Percentiles rank a stretch among this genome's conserved stretches.
These are phyloP conservation scores for Bos taurus DNA, from an alignment of 2,113 vertebrate genomes.

Conservation along the genomic window ARS-UCD2.0 NC_037343.1:33789001-33789500, in stretches of 20 bases:
- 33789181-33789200: neutral
- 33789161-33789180: neutral
- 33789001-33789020: neutral
- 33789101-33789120: constrained; percentile 2
- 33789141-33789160: neutral
- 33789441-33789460: neutral
- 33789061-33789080: neutral
- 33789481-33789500: neutral
- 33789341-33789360: neutral
- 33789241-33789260: neutral
- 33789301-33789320: neutral
- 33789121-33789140: neutral
- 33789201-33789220: neutral
- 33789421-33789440: neutral
- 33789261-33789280: neutral
- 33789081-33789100: neutral
- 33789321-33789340: neutral
- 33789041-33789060: neutral
- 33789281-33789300: neutral
- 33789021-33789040: neutral
- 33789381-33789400: neutral
- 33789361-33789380: neutral
- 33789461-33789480: neutral
- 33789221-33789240: neutral
- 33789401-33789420: neutral